Base-by-base conservation (phyloP, 2,113 vertebrate species). In the Lasiurus borealis region DNA sequence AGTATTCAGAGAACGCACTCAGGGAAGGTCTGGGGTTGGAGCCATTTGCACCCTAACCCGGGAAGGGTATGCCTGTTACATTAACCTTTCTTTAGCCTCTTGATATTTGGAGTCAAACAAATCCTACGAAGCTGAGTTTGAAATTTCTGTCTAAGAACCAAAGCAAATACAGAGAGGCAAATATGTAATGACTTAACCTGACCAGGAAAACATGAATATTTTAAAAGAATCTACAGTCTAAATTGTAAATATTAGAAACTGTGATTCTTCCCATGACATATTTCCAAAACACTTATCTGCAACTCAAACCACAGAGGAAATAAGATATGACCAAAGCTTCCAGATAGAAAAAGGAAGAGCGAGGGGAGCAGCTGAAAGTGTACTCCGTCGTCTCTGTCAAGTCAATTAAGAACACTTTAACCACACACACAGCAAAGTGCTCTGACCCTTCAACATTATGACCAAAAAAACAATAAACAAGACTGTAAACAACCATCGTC, bases 251-350 rank as follows among this genome's bases (percentile, higher is more conserved):
- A 76, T 93, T 94, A 89, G 85, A 83, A 94, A 94, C 64, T n/a
- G 9, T 57, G 50, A 78, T 68, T 92, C 73, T 94, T 96, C 84
- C 76, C 93, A 64, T 71, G 93, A 95, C 81, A 50, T 59, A 69
- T 66, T 93, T 95, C 27, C 50, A 95, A 94, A 95, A 76, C 77
- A 88, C 52, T 96, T 54, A 13, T 73, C 80, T 93, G 81, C 75
- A 94, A 85, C 62, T 44, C 92, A 89, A 91, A 95, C 95, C 92
- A 86, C 93, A 96, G 85, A 96, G 94, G 95, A 96, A 95, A 93
- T 95, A 69, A 93, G 85, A 93, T 48, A 54, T 19, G 77, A 92
- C 73, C 72, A 78, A 88, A 95, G 8, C 50, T 85, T 78, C 72
- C 18, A 93, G 92, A 86, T 66, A 66, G 54, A 93, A 36, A 93